These are phyloP conservation scores for Acrobasis consociella DNA, from an alignment of 2,888 invertebrate genomes.

Conservation along the genomic window DNA sequence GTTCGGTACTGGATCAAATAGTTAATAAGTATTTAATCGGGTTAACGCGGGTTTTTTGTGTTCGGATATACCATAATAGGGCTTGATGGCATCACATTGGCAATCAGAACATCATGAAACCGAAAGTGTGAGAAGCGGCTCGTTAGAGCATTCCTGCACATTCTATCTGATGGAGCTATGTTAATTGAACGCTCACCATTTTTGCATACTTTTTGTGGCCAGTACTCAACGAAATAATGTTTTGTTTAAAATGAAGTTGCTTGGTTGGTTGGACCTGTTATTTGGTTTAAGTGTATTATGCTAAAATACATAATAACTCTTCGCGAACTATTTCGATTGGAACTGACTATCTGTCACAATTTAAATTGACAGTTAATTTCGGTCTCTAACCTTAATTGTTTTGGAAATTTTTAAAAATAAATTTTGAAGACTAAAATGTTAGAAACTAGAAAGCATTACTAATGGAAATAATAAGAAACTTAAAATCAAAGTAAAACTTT, in stretches of 20 bases:
- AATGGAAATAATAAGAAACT: too few species aligned
- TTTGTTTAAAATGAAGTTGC: conserved; percentile 6
- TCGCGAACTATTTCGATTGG: not conserved
- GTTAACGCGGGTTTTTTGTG: conserved; percentile 32
- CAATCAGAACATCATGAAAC: conserved; percentile 30
- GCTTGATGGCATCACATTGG: conserved; percentile 28
- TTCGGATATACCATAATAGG: conserved; percentile 28
- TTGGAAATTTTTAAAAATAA: too few species aligned
- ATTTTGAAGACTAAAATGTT: too few species aligned
- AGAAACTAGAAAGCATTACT: too few species aligned
- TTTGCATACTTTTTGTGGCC: conserved; percentile 22
- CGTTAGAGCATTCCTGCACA: conserved; percentile 21
- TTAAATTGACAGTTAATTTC: too few species aligned
- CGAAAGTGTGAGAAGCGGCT: conserved; percentile 35
- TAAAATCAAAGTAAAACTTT: too few species aligned
- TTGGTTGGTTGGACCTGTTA: not conserved
- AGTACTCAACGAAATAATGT: conserved; percentile 4
- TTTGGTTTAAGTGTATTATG: not conserved
- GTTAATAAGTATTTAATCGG: conserved; percentile 36
- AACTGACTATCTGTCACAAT: too few species aligned
- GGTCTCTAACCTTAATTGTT: too few species aligned
- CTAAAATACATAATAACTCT: not conserved
- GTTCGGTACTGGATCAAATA: conserved; percentile 32
- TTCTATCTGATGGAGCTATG: conserved; percentile 24
- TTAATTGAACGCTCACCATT: conserved; percentile 24